Percentiles rank a stretch among this genome's conserved stretches.
Conservation (phyloP, 2,888 invertebrate species). For the Phaonia tiefii region DNA sequence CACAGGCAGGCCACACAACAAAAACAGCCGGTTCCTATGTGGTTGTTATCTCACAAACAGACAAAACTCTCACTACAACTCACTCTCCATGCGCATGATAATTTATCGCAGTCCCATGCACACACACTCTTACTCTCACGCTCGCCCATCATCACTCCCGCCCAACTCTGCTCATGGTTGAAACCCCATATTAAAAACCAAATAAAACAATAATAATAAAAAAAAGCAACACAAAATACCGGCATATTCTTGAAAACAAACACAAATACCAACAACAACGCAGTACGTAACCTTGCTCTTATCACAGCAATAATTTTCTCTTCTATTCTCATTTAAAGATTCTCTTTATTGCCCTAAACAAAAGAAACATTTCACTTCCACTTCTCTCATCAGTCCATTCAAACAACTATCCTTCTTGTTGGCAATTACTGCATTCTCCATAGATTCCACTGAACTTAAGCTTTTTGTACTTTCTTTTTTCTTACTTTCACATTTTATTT, state of each 20-base stretch:
- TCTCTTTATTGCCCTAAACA: not conserved
- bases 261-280: conserved; percentile 27
- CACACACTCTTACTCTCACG: not conserved
- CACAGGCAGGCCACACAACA: conserved; percentile 30
- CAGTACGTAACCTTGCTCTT: no score
- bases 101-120: not conserved
- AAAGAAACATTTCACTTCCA: not conserved
- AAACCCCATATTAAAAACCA: no score
- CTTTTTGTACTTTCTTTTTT: not conserved
- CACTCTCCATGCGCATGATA: conserved; percentile 17
- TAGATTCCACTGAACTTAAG: no score
- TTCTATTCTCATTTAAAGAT: not conserved
- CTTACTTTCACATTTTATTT: not conserved
- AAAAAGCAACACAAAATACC: conserved; percentile 42
- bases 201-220: no score
- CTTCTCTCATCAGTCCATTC: not conserved
- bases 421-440: no score
- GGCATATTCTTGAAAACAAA: conserved; percentile 52
- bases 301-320: no score
- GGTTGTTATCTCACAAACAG: conserved; percentile 53
- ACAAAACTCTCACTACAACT: no score
- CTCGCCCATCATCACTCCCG: no score
- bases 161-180: no score
- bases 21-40: conserved; percentile 55
- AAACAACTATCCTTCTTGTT: no score